Conservation (phyloP, 2,888 invertebrate genomes). For the Notocelia uddmanniana region DNA sequence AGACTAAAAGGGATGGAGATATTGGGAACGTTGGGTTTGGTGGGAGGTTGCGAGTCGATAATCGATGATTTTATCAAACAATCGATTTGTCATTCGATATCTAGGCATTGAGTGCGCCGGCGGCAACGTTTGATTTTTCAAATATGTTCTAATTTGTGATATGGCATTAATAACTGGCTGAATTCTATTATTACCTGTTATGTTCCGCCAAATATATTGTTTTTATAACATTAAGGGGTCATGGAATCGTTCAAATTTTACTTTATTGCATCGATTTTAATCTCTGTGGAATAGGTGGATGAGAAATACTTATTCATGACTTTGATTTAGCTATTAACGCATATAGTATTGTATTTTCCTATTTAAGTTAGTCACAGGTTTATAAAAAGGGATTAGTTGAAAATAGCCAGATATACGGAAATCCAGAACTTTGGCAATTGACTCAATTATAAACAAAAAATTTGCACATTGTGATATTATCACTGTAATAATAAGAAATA, state of each 20-base stretch:
- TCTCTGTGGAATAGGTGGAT: neutral
- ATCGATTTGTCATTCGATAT: constrained; percentile 49
- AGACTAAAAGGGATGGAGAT: constrained; percentile 37
- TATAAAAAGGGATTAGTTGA: too few relatives aligned
- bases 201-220: constrained; percentile 27
- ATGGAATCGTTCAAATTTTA: neutral
- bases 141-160: constrained; percentile 45
- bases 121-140: constrained; percentile 43
- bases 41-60: constrained; percentile 45
- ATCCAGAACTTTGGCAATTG: too few relatives aligned
- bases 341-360: too few relatives aligned
- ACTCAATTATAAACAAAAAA: too few relatives aligned
- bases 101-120: constrained; percentile 45
- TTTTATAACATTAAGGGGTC: constrained; percentile 14
- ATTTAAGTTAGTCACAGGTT: neutral
- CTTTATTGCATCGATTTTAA: neutral
- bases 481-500: too few relatives aligned
- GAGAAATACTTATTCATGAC: neutral
- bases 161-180: constrained; percentile 30
- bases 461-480: too few relatives aligned
- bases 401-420: too few relatives aligned
- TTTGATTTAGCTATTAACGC: neutral
- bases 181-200: constrained; percentile 42
- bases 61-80: constrained; percentile 50
- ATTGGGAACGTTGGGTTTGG: constrained; percentile 41